Base-by-base conservation (phyloP, 1,140 invertebrate genomes). In the Galendromus occidentalis region DNA sequence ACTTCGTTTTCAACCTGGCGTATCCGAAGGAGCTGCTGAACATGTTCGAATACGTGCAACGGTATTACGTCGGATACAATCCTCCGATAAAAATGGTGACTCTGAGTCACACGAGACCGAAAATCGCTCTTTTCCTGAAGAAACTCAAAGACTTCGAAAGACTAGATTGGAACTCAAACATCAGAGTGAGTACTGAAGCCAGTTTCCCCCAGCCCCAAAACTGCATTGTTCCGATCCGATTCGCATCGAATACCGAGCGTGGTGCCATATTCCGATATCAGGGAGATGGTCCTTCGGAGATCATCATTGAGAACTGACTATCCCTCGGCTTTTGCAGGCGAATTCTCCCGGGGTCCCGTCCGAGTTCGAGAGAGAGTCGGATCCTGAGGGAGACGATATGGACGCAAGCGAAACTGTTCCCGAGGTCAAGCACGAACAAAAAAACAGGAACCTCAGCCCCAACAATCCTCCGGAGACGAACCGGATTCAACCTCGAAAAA, bases 51-150 rank as follows among this genome's bases (percentile, higher is more conserved):
- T 59, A 59, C 22, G 51, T 59, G 17, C 51, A 59, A 9, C 51
- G 51, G n/a, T 59, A 59, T 9, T 59, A 59, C 22, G 51, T 59
- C 22, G 51, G 51, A 4, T 59, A 59, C 51, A 59, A 59, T 33
- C 51, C 51, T 4, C 51, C 25, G 25, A 59, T 59, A 17, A 59
- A 59, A 9, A 59, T 59, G 51, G 51, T 59, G 1, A 59, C 51
- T 14, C 51, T 59, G 25, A 33, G 25, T 14, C 25, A 59, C 9
- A 59, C 25, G 25, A 25, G 51, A 9, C 51, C 51, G 20, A 59
- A 59, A 33, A 59, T 59, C 33, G 51, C 51, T 17, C 25, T 29
- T 22, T 59, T 59, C 51, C 20, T 59, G 25, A 59, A 59, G 20
- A 59, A 59, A 25, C 14, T 59, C 25, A 59, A 59, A 22, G 51